These are phyloP conservation scores for Dermochelys coriacea DNA, from an alignment of 2,797 vertebrate genomes.

Conservation along the genomic window DNA sequence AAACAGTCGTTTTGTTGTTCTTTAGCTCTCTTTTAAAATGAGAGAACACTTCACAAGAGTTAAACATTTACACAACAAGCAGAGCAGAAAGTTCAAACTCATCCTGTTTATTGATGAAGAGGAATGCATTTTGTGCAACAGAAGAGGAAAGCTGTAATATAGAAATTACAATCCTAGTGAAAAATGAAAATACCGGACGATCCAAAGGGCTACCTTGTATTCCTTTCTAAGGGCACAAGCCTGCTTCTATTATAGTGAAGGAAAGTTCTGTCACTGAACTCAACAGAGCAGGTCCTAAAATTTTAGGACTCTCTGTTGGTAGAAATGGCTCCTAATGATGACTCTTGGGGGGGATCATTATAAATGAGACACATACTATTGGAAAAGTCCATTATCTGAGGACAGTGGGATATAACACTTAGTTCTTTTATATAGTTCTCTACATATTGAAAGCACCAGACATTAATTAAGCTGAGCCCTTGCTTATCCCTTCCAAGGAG, in stretches of 20 bases:
- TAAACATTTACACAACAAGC: slow-evolving; percentile 60
- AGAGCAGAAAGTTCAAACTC: slow-evolving; percentile 38
- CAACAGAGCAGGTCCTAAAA: neutral
- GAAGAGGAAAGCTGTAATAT: slow-evolving; percentile 39
- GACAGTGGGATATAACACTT: neutral
- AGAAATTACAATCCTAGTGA: slow-evolving; percentile 30
- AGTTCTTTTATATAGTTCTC: neutral
- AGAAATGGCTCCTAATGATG: neutral
- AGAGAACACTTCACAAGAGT: slow-evolving; percentile 44
- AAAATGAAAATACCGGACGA: slow-evolving; percentile 36
- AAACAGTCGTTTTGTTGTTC: slow-evolving; percentile 45
- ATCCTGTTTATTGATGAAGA: slow-evolving; percentile 53
- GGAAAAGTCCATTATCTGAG: neutral
- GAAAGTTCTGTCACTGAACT: neutral
- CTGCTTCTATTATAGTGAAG: neutral
- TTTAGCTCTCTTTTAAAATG: slow-evolving; percentile 13
- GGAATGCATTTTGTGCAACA: slow-evolving; percentile 44
- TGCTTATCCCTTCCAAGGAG: neutral
- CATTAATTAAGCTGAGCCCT: neutral
- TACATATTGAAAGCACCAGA: neutral
- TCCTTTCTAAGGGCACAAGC: neutral
- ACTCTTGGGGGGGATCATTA: neutral
- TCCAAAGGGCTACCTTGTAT: neutral
- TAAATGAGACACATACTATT: neutral
- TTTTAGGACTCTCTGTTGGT: neutral